Evolutionary conservation across 2,888 invertebrate species (phyloP).

Genomic region (Ochlodes sylvanus): DNA sequence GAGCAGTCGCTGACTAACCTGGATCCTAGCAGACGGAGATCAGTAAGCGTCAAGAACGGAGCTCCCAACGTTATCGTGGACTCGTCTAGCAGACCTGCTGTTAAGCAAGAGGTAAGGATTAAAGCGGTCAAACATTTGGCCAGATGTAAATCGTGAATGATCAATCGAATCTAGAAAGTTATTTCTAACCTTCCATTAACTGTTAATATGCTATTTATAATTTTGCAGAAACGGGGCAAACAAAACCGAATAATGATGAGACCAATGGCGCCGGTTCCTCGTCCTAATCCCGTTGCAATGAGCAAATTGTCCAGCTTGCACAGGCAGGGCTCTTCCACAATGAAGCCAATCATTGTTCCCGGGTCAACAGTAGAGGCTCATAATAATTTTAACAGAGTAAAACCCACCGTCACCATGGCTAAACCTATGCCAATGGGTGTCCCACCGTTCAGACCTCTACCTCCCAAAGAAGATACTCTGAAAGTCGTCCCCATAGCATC

Average conservation of each 20-base stretch:
- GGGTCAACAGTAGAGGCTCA: constrained; percentile 59
- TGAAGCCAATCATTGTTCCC: constrained; percentile 73
- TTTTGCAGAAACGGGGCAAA: constrained; percentile 79
- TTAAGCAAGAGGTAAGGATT: constrained; percentile 71
- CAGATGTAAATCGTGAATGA: too few relatives aligned
- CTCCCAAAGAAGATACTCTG: constrained; percentile 85
- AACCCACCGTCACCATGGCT: constrained; percentile 74
- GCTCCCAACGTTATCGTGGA: constrained; percentile 75
- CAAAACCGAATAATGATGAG: constrained; percentile 80
- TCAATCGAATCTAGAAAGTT: too few relatives aligned
- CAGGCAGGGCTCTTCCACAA: constrained; percentile 63
- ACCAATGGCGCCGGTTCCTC: constrained; percentile 62
- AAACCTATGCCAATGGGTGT: constrained; percentile 86
- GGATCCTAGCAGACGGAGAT: constrained; percentile 89
- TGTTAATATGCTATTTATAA: not conserved
- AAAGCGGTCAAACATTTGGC: too few relatives aligned
- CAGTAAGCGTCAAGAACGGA: constrained; percentile 85
- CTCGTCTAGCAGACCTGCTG: constrained; percentile 55
- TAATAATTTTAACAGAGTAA: constrained; percentile 49
- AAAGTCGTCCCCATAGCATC: constrained; percentile 77
- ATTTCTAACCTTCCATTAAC: too few relatives aligned
- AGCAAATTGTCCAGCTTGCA: constrained; percentile 69
- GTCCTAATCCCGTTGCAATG: constrained; percentile 72
- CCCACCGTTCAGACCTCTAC: constrained; percentile 92
- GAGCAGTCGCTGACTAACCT: constrained; percentile 92